These are phyloP conservation scores for Psix sp. DNA, from an alignment of 1,140 invertebrate genomes.

Conservation along the genomic window DNA sequence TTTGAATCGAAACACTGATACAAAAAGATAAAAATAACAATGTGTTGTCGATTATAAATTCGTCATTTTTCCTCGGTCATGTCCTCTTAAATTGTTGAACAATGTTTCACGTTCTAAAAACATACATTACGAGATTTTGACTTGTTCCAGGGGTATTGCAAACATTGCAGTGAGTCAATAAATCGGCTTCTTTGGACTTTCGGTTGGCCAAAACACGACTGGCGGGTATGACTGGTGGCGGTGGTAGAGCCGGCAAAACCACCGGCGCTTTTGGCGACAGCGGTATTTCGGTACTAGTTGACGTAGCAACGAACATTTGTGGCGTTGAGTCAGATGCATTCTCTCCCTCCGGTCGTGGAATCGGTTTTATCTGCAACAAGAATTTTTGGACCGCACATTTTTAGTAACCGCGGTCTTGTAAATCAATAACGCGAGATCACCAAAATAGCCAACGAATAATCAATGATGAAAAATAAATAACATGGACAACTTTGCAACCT, in stretches of 20 bases:
- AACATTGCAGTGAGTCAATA: constrained; percentile 81
- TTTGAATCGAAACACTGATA: too few relatives aligned
- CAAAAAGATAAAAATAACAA: too few relatives aligned
- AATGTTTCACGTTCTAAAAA: too few relatives aligned
- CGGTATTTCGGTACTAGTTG: constrained; percentile 82
- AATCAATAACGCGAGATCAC: too few relatives aligned
- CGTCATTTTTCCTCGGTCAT: too few relatives aligned
- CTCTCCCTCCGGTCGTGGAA: constrained; percentile 86
- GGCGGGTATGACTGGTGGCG: constrained; percentile 12
- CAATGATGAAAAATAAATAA: too few relatives aligned
- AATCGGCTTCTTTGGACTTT: constrained; percentile 71
- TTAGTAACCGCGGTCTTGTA: too few relatives aligned
- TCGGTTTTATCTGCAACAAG: constrained; percentile 81
- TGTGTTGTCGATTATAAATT: too few relatives aligned
- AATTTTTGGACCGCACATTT: too few relatives aligned
- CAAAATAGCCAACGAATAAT: too few relatives aligned
- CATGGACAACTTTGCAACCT: constrained; percentile 77
- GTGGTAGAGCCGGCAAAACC: constrained; percentile 57
- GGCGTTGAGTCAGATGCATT: constrained; percentile 79
- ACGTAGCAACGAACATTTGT: constrained; percentile 84
- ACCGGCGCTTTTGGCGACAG: constrained; percentile 73
- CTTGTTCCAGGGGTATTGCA: constrained; percentile 80
- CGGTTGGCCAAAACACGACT: constrained; percentile 25
- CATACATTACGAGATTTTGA: constrained; percentile 84
- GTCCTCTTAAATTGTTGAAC: too few relatives aligned